Evolutionary conservation across 2,888 invertebrate genomes (phyloP), one percentile per base, ranked within the genome.

Genomic region (Drosophila koepferae): DNA sequence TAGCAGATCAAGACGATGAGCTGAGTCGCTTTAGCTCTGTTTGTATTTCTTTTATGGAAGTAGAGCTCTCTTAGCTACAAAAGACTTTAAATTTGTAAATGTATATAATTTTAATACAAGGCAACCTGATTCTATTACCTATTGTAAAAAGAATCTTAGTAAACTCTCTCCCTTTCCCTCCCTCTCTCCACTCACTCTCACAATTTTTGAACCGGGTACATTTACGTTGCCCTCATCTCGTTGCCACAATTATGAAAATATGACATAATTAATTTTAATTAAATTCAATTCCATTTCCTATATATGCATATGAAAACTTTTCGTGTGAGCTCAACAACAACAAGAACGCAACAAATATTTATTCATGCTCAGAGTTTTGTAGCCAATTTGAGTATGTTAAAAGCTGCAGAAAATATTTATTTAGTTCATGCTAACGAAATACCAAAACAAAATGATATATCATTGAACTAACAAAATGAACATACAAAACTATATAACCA

Each of bases 401-500:
- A 49, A 48, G 44, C 34, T 28, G 3, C 6, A 43, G 28, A 41
- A 72, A 66, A 61, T 53, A 58, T 58, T 61, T 58, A 14, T 34
- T 41, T 46, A 70, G 63, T 64, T 63, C 58, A 38, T 58, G 63
- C 16, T 10, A 31, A 48, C 40, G 63, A 54, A 64, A 54, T 48
- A 28, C 58, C 58, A 20, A 58, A 54, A 40, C 59, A 18, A 36
- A 76, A 49, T 44, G 28, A 61, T 64, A 62, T 62, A 59, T 62
- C 61, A 59, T 62, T 71, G 71, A 71, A 44, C 53, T 62, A 59
- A 49, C 56, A 41, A 72, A 76, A 77, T 76, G 54, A 58, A 20
- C 34, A 9, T 41, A 10, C 51, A 23, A 54, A 41, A 18, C 28
- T n/a, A 36, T 10, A 44, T 10, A 10, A 36, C 20, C 31, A 49